phyloP scores from a whole-genome alignment of 2,888 invertebrate species.

The Sinohyriopsis cumingii region DNA sequence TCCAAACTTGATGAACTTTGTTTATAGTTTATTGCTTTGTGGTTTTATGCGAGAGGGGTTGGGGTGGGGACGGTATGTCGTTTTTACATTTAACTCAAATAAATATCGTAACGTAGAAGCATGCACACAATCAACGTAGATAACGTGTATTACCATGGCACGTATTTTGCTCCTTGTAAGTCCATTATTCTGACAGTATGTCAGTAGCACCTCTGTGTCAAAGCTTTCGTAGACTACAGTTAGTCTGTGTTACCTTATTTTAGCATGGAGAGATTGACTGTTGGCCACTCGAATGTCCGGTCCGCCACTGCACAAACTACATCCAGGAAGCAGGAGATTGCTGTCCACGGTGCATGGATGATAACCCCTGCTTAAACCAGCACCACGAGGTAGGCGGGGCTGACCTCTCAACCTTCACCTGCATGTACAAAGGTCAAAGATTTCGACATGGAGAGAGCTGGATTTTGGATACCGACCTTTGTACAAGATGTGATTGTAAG shows the following conservation, averaged over 20 bases:
- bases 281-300: conserved; percentile 89
- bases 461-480: conserved; percentile 55
- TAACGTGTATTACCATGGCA: no score
- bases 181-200: background rate
- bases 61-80: no score
- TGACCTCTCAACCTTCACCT: conserved; percentile 43
- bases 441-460: conserved; percentile 53
- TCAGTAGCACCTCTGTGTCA: background rate
- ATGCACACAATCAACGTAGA: background rate
- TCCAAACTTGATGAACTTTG: no score
- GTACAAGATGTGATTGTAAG: conserved; percentile 67
- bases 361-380: conserved; percentile 52
- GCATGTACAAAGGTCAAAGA: conserved; percentile 41
- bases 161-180: no score
- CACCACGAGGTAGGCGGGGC: conserved; percentile 47
- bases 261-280: conserved; percentile 91
- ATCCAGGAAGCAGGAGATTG: conserved; percentile 80
- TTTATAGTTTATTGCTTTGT: no score
- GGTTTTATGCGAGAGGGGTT: background rate
- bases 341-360: conserved; percentile 81
- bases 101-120: background rate
- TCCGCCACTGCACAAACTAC: conserved; percentile 79
- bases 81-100: background rate
- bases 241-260: background rate
- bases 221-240: background rate